Base-by-base conservation (phyloP, 2,888 invertebrate genomes). In the Alcis repandata region DNA sequence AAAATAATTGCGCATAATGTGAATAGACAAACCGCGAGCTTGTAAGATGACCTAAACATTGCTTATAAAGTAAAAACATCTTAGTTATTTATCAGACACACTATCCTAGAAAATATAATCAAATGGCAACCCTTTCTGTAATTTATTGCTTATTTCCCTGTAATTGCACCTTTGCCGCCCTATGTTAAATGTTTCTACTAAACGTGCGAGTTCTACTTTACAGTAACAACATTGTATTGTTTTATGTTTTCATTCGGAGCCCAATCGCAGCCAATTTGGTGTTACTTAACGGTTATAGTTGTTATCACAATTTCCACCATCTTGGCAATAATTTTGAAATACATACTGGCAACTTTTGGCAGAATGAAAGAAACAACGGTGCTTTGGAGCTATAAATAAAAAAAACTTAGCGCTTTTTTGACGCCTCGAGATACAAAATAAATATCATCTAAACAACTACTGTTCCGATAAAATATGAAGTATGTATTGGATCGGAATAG, bases 151-250 rank as follows among this genome's bases (percentile, higher is more conserved):
- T 77, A 91, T 91, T 89, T 90, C 83, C 69, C 79, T 77, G 89
- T 90, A 90, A 91, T 91, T 89, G 88, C 80, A 89, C 85, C 84
- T 82, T 86, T 79, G 74, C 85, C 83, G 85, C 86, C 85, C 83
- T 81, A 68, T 63, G 60, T 52, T 67, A 71, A 68, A 67, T 63
- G 65, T 65, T 76, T 76, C 73, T 49, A 67, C 67, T 69, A 61
- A 73, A 72, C 71, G 66, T 63, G 74, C 73, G 70, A 77, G 75
- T 67, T 71, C 65, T 51, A 61, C 46, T 48, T 52, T 36, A 56
- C 56, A 33, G 32, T 59, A 64, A 75, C 72, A 75, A 79, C 81
- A 78, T 76, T 79, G 77, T 80, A 72, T 68, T 73, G 59, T 65
- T 46, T 78, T 75, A 74, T 73, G 72, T 76, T 73, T 78, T 74